Base-by-base conservation (phyloP, 2,113 vertebrate genomes). In the Motacilla alba region DNA sequence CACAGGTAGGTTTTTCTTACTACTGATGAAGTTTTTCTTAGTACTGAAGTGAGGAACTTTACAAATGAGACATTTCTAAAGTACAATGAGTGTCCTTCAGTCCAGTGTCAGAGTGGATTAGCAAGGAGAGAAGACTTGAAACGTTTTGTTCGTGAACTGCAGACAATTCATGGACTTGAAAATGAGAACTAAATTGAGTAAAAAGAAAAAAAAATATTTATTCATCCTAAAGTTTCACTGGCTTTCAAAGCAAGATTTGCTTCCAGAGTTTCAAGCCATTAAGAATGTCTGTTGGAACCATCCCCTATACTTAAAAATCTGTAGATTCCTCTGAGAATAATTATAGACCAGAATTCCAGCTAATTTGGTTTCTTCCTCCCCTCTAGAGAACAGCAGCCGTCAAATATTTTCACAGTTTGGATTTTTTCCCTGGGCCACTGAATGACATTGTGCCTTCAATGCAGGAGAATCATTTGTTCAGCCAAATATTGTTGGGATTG, bases 401-500 rank as follows among this genome's bases (percentile, higher is more conserved):
- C 77, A 99, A 98, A 97, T 98, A 98, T 88, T 98, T 89, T 98
- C 97, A 69, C 97, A 98, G 97, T 98, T 98, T 87, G 98, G 98
- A 53, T 98, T 98, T 93, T 98, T 98, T 92, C 98, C 98, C 28
- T 98, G 98, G 98, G 97, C 98, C 55, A 98, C 98, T 43, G 97
- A 97, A 37, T 70, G 89, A 27, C 97, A 97, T 60, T 94, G 97
- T 43, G 98, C 98, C 75, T 96, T 98, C 92, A 97, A 89, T 10
- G 97, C 97, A 5, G 98, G 98, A 26, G 98, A 98, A 64, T 98
- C 97, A 2, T 98, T 98, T 15, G 97, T 98, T 43, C 95, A 98
- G 89, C 98, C 98, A 87, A 97, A 97, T 81, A 91, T 96, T 39
- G 83, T 87, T 4, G 98, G 98, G n/a, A 87, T 97, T 46, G 98